phyloP scores from a whole-genome alignment of 2,797 vertebrate species.

The Acropternis orthonyx region DNA sequence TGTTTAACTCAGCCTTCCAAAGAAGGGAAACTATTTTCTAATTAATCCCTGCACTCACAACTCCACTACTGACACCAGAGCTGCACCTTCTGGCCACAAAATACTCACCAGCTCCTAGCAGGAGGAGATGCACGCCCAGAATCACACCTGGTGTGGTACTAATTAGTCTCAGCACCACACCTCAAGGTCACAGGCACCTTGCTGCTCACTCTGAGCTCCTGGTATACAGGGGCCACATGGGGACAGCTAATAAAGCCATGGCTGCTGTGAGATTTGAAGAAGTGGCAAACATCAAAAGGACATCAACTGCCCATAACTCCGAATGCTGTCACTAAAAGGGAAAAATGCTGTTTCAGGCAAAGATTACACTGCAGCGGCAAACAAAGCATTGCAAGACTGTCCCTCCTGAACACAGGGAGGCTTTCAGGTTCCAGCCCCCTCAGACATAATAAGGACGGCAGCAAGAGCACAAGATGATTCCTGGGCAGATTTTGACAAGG shows the following conservation, averaged over 20 bases:
- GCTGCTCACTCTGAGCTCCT: neutral
- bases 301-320: neutral
- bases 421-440: neutral
- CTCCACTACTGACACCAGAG: neutral
- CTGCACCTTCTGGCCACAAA: neutral
- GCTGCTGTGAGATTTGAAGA: neutral
- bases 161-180: conserved; percentile 1
- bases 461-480: neutral
- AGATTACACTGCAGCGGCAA: neutral
- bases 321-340: neutral
- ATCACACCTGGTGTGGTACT: neutral
- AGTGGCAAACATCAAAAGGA: neutral
- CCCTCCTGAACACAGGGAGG: neutral
- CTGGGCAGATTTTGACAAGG: neutral
- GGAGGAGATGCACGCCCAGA: neutral
- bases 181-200: conserved; percentile 31
- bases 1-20: neutral
- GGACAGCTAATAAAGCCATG: neutral
- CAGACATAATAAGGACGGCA: neutral
- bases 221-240: rapidly evolving
- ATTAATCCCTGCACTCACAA: neutral
- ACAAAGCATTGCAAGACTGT: neutral
- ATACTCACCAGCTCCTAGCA: neutral
- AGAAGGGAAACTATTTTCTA: neutral
- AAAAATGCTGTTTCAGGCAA: neutral